Base-by-base conservation (phyloP, 2,888 invertebrate species). In the Scaptomyza polygonia region DNA sequence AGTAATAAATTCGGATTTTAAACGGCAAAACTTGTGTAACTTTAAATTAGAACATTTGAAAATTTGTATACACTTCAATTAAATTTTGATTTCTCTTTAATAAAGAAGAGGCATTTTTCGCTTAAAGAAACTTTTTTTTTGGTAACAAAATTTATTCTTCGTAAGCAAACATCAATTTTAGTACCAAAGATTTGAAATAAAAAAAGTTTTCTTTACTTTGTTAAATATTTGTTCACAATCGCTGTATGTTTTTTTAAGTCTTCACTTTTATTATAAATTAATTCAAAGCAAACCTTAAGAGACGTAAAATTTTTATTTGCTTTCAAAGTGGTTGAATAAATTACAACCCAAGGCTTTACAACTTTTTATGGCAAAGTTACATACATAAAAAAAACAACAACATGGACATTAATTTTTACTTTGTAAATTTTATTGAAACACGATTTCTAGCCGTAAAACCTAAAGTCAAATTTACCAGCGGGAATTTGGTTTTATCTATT, bases 1-100 rank as follows among this genome's bases (percentile, higher is more conserved):
- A 54, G 47, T 61, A 47, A 72, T 27, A 36, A 44, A 12, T 25
- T 3, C 45, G 29, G 21, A 39, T 27, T 34, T 43, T 9, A 27
- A 27, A 7, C 34, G 18, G 5, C 32, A 12, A 54, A 39, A 4
- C 0, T 29, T 11, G 3, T 3, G 8, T n/a, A 6, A 5, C 6
- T 29, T 6, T 14, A 12, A 21, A 42, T 21, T 5, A 12, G 5
- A 12, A 11, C 4, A 21, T 42, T 3, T 9, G 16, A 14, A 18
- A 12, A 42, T 42, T 18, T 18, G 40, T 18, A 21, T 42, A 2
- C 21, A 21, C 39, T 39, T 42, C 11, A 18, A 40, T 40, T 18
- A 40, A 18, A 40, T 40, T 21, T 18, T 5, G 0, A 30, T 3
- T 30, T 30, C 11, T 30, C 11, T 30, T 30, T 9, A 30, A 30